Evolutionary conservation across 2,888 invertebrate genomes (phyloP).

Genomic region (Apodemia duryi): DNA sequence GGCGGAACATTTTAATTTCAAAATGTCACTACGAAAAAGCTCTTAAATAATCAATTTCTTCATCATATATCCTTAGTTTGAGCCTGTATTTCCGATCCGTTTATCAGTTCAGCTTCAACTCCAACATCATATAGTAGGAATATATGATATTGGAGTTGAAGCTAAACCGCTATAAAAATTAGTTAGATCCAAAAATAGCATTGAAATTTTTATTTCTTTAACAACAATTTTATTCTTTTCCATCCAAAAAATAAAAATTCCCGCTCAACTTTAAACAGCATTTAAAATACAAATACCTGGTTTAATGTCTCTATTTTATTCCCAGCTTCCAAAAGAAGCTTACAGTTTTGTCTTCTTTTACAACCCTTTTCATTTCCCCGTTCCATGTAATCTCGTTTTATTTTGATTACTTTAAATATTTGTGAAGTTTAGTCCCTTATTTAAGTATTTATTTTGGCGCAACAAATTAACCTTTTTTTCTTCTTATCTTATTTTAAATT

Average conservation of each 20-base stretch:
- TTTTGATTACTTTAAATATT: slow-evolving; percentile 8
- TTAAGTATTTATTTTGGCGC: neutral
- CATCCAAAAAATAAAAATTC: neutral
- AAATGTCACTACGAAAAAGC: too few relatives aligned
- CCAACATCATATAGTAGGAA: too few relatives aligned
- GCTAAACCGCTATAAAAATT: too few relatives aligned
- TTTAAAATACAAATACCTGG: neutral
- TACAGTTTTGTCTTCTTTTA: slow-evolving; percentile 7
- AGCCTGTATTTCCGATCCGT: too few relatives aligned
- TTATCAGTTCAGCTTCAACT: too few relatives aligned
- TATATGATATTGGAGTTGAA: too few relatives aligned
- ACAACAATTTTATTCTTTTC: neutral
- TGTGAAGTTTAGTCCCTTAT: neutral
- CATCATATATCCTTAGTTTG: too few relatives aligned
- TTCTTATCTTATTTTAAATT: neutral
- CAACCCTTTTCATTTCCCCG: neutral
- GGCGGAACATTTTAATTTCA: too few relatives aligned
- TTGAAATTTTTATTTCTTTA: too few relatives aligned
- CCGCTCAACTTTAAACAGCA: neutral
- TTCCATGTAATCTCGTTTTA: neutral
- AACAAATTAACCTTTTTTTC: neutral
- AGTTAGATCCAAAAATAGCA: too few relatives aligned
- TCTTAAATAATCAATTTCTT: too few relatives aligned
- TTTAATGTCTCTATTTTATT: slow-evolving; percentile 1
- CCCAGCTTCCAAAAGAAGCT: neutral